These are phyloP conservation scores for Phalanger gymnotis DNA, from an alignment of 2,797 vertebrate species.

Conservation along the genomic window DNA sequence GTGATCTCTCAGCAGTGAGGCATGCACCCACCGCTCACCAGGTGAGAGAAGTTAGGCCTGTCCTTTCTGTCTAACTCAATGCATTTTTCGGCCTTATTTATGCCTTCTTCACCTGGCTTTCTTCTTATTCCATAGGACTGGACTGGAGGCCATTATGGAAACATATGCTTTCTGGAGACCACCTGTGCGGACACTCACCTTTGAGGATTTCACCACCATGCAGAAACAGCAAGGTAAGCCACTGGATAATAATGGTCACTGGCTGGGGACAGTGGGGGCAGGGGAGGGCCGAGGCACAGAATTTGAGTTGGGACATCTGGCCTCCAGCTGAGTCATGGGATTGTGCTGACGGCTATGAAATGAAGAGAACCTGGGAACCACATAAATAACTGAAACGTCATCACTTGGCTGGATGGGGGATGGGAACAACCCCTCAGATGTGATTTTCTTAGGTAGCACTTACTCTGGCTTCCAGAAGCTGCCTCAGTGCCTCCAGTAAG, in stretches of 20 bases:
- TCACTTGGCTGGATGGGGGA: neutral
- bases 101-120: constrained; percentile 41
- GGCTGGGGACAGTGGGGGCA: neutral
- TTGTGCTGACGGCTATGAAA: constrained; percentile 23
- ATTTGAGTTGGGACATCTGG: neutral
- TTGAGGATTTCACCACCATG: constrained; percentile 99
- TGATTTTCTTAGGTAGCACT: neutral
- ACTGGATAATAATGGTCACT: neutral
- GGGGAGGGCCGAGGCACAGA: neutral
- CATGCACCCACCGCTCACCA: constrained; percentile 4
- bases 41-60: constrained; percentile 16
- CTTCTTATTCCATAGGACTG: constrained; percentile 88
- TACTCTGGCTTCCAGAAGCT: neutral
- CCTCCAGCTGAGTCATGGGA: accelerated
- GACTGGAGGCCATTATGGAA: constrained; percentile 99
- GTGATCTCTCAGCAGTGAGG: neutral
- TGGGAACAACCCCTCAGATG: neutral
- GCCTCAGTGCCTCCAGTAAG: neutral
- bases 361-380: constrained; percentile 1
- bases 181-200: constrained; percentile 97
- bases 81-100: constrained; percentile 16
- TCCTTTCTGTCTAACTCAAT: constrained; percentile 29
- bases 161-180: constrained; percentile 99
- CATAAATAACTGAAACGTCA: constrained; percentile 3
- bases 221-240: constrained; percentile 97